Evolutionary conservation across 2,113 vertebrate genomes (phyloP).

Genomic region (Pachypanchax playfairii): DNA sequence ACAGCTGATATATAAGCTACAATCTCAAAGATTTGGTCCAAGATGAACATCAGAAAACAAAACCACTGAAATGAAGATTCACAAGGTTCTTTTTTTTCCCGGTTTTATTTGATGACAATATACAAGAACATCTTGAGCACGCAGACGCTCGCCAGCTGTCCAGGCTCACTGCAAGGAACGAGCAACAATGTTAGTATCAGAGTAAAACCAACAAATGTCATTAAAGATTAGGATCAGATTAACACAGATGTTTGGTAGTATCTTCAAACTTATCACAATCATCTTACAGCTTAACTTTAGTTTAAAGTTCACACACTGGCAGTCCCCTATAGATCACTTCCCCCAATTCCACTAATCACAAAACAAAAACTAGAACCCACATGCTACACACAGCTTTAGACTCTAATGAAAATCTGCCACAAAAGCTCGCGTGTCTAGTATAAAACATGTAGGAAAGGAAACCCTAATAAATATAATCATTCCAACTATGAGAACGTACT

Average conservation of each 20-base stretch:
- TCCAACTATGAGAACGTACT: slow-evolving; percentile 19
- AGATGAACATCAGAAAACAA: neutral
- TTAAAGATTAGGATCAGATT: neutral
- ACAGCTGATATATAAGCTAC: too few species aligned
- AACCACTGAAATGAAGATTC: slow-evolving; percentile 2
- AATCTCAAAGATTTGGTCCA: too few species aligned
- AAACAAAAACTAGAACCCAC: slow-evolving; percentile 27
- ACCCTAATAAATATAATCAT: slow-evolving; percentile 6
- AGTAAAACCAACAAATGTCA: neutral
- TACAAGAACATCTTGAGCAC: slow-evolving; percentile 82
- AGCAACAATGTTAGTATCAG: slow-evolving; percentile 21
- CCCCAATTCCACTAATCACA: slow-evolving; percentile 21
- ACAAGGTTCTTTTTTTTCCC: slow-evolving; percentile 48
- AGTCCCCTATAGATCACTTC: slow-evolving; percentile 48
- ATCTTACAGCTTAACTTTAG: neutral
- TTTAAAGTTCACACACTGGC: slow-evolving; percentile 18
- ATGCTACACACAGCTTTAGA: slow-evolving; percentile 38
- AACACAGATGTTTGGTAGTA: neutral
- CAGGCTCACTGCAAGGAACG: slow-evolving; percentile 72
- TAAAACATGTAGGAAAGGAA: slow-evolving; percentile 6
- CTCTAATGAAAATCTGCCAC: neutral
- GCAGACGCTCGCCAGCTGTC: slow-evolving; percentile 61
- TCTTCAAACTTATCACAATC: neutral
- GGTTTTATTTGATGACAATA: slow-evolving; percentile 78
- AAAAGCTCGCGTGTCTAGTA: slow-evolving; percentile 18